Evolutionary conservation across 2,113 vertebrate species (phyloP), one percentile per base, ranked within the genome.

Genomic region (Dicerorhinus sumatrensis): DNA sequence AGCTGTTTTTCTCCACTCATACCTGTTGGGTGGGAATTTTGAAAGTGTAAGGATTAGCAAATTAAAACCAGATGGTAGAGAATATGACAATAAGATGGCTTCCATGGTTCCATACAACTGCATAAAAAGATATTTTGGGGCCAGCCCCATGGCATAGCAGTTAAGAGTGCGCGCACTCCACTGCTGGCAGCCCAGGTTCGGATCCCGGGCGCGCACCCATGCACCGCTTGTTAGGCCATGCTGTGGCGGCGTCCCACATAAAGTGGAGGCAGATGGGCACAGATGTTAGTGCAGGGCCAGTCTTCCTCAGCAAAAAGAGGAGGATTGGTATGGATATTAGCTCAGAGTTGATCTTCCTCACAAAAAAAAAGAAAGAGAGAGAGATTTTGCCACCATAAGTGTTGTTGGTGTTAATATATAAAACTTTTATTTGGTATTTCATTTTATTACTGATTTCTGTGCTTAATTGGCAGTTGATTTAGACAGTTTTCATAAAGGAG

Each of bases 381-480:
- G 42, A 42, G 42, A 42, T 42, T 95, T 97, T 95, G 51, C 77
- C 77, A 67, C 17, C 42, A 27, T 17, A 63, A 39, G 3, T 86
- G 83, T 72, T 94, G 27, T 18, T 39, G 29, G 1, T 79, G 79
- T 67, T 70, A n/a, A 14, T 39, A 77, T 48, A 96, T 83, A 94
- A 81, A 51, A 3, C 0, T 82, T 62, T 77, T 42, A 60, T 73
- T 65, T 72, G 36, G 21, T 42, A 27, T 96, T 97, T 29, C 14
- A 62, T 29, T 97, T 97, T 75, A 72, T 17, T 62, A 70, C 13
- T 73, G 31, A 88, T 60, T 91, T 95, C 62, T 91, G 23, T 88
- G 54, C 70, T 97, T 96, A 96, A 94, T 60, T 94, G 11, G 83
- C 92, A 95, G 42, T 60, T 83, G 73, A 97, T 39, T 73, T 67